phyloP scores from a whole-genome alignment of 2,888 invertebrate species.

The Trichogramma evanescens region DNA sequence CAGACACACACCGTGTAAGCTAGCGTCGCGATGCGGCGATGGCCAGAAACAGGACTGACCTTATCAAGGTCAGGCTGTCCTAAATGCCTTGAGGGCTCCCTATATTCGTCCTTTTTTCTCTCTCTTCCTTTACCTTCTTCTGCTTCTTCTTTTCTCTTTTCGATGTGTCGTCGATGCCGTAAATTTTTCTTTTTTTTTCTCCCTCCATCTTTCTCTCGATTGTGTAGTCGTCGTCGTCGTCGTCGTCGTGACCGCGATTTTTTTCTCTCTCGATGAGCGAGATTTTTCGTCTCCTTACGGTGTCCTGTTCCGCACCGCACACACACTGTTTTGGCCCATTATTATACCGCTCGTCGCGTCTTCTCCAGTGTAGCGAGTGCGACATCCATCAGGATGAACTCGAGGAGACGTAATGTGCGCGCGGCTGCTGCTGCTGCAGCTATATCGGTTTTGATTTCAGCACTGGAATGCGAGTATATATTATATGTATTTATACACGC shows the following conservation, averaged over 20 bases:
- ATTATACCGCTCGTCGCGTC: no score
- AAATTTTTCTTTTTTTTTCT: not conserved
- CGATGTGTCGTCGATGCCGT: slow-evolving; percentile 16
- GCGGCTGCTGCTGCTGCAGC: no score
- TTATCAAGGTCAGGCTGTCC: slow-evolving; percentile 44
- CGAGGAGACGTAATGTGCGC: no score
- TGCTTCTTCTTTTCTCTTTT: not conserved
- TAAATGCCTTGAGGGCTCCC: slow-evolving; percentile 25
- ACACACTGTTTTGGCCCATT: no score
- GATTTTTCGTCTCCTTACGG: no score
- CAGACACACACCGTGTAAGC: slow-evolving; percentile 1
- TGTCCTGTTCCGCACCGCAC: no score
- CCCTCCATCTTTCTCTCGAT: not conserved
- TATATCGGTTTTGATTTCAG: no score
- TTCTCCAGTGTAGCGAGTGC: no score
- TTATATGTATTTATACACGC: no score
- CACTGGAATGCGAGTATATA: no score
- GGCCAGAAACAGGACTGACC: slow-evolving; percentile 42
- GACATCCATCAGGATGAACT: no score
- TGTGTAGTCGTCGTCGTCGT: not conserved
- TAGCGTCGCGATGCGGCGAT: slow-evolving; percentile 39
- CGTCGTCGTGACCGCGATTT: not conserved
- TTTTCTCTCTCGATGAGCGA: not conserved
- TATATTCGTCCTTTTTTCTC: slow-evolving; percentile 1
- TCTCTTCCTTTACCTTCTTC: not conserved